Base-by-base conservation (phyloP, 2,888 invertebrate genomes). In the Parascotia fuliginaria region DNA sequence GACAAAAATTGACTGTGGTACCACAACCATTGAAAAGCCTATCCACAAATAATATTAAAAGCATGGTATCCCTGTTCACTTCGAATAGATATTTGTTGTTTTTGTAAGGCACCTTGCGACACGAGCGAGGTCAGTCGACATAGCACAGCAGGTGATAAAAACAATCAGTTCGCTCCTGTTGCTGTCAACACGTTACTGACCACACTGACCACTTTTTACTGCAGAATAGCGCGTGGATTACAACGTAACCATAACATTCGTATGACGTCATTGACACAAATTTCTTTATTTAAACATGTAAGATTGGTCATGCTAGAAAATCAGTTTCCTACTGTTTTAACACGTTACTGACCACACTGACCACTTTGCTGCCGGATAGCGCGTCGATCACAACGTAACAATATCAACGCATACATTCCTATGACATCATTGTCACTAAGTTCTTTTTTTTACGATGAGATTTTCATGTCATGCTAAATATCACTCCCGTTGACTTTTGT, bases 111-210 rank as follows among this genome's bases (percentile, higher is more conserved):
- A 61, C 73, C 66, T 77, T 65, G 76, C 77, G 79, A 78, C 77
- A 73, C 63, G 55, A 56, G 34, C 85, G 85, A 85, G 86, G 85
- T 85, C 86, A 65, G 47, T 55, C 62, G 60, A 68, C 73, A 75
- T 72, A 70, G 67, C 70, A 70, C 69, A 71, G 58, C 67, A 65
- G 67, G 67, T 65, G 73, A 71, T 69, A 77, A 76, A 77, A 75
- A 74, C 67, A 50, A 44, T 57, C 40, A 42, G 42, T 47, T 57
- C 37, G 62, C 63, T 70, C 67, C 65, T 62, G 49, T 52, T 51
- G 54, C 54, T 70, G 71, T 69, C 67, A 60, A 43, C 59, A 52
- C 22, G 12, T 44, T 40, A 40, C 31, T 19, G 42, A 15, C 42
- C 29, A 27, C 13, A 38, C 32, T 13, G 24, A 31, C 29, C 15